These are phyloP conservation scores for Clarias pachynema DNA, from an alignment of 2,797 vertebrate genomes.

Conservation along the genomic window DNA sequence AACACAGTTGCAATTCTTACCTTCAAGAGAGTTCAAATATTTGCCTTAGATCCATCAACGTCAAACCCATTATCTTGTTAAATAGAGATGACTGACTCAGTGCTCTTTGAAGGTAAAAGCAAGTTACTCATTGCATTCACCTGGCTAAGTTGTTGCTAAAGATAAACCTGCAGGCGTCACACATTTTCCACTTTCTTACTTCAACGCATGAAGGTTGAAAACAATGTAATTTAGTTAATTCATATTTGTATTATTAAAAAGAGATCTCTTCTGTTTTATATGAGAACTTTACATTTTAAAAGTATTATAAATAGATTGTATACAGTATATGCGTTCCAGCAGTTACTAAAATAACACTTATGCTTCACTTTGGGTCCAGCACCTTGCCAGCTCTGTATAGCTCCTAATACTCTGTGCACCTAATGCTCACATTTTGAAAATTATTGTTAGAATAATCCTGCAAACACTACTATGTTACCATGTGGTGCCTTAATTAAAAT, in stretches of 20 bases:
- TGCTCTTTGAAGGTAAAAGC: background rate
- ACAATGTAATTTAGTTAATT: background rate
- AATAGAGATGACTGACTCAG: background rate
- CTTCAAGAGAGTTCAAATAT: background rate
- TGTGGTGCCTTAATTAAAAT: background rate
- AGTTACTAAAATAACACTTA: background rate
- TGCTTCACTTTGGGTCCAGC: no score
- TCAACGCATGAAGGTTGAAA: background rate
- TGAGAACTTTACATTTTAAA: background rate
- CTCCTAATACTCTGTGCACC: background rate
- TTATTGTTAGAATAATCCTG: background rate
- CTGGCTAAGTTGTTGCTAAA: no score
- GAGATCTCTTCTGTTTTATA: background rate
- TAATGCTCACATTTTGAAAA: background rate
- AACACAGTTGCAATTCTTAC: background rate
- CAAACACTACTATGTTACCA: background rate
- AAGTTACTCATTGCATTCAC: no score
- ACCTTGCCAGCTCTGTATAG: background rate
- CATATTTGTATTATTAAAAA: no score
- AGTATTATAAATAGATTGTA: background rate
- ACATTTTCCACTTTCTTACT: background rate
- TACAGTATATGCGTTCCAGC: background rate
- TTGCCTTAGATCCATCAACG: background rate
- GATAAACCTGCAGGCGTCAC: no score
- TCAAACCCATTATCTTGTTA: background rate